phyloP scores from a whole-genome alignment of 1,140 invertebrate species.

The Lepidotrigona ventralis region DNA sequence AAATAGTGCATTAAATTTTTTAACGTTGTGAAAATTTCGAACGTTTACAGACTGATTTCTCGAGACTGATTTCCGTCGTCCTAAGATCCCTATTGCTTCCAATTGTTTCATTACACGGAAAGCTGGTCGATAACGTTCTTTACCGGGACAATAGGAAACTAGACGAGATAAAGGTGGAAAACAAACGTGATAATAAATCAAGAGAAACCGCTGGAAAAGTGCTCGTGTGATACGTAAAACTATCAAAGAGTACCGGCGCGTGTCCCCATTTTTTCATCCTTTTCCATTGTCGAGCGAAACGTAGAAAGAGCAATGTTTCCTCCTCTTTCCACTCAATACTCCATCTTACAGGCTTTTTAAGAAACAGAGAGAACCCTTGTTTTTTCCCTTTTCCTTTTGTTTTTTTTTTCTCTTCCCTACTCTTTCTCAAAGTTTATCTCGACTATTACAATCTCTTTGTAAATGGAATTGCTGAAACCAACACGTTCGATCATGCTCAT shows the following conservation, averaged over 20 bases:
- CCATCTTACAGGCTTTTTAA: not conserved
- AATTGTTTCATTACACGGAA: not conserved
- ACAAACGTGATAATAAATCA: constrained; percentile 13
- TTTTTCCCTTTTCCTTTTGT: no score
- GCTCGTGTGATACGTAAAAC: constrained; percentile 6
- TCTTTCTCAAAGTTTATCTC: not conserved
- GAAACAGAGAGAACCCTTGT: not conserved
- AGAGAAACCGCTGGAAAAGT: constrained; percentile 4
- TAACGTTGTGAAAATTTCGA: no score
- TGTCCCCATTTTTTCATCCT: constrained; percentile 10
- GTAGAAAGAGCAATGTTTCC: constrained; percentile 1
- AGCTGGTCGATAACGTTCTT: not conserved
- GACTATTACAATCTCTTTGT: not conserved
- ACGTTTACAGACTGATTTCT: no score
- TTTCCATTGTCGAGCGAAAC: not conserved
- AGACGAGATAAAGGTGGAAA: not conserved
- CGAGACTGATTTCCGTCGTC: no score
- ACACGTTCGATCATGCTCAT: not conserved
- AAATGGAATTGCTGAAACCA: not conserved
- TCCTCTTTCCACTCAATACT: not conserved
- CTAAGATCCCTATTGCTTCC: no score
- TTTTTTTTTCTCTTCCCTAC: no score
- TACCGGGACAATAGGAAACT: not conserved
- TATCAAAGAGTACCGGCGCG: constrained; percentile 7
- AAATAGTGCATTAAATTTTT: no score